Conservation (phyloP, 2,888 invertebrate species). For the Cenopis cana region DNA sequence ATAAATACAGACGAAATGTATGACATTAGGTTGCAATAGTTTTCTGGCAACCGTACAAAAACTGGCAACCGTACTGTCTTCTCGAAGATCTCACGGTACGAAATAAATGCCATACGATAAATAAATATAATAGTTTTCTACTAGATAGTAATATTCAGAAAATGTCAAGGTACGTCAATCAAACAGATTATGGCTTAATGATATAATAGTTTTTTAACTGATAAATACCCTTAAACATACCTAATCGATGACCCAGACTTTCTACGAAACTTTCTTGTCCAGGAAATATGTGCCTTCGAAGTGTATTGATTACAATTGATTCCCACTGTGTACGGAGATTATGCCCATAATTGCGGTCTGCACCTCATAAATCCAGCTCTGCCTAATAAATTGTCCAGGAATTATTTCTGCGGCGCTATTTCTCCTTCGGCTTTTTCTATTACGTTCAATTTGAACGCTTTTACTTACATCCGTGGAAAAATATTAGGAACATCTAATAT, state of each 20-base stretch:
- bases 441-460: neutral
- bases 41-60: no score
- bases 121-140: no score
- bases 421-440: conserved; percentile 16
- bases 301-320: conserved; percentile 40
- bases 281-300: conserved; percentile 32
- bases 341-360: conserved; percentile 37
- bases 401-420: conserved; percentile 21
- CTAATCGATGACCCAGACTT: neutral
- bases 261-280: neutral
- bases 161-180: no score
- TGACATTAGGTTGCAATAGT: no score
- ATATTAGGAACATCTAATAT: neutral
- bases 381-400: conserved; percentile 41
- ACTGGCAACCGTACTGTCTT: no score
- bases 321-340: conserved; percentile 40
- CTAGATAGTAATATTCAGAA: no score
- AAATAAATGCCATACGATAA: no score
- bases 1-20: no score
- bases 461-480: neutral
- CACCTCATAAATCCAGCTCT: conserved; percentile 42
- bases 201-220: no score
- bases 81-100: no score
- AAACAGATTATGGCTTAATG: no score
- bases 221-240: no score